Base-by-base conservation (phyloP, 1,140 invertebrate genomes). In the Dreissena polymorpha region DNA sequence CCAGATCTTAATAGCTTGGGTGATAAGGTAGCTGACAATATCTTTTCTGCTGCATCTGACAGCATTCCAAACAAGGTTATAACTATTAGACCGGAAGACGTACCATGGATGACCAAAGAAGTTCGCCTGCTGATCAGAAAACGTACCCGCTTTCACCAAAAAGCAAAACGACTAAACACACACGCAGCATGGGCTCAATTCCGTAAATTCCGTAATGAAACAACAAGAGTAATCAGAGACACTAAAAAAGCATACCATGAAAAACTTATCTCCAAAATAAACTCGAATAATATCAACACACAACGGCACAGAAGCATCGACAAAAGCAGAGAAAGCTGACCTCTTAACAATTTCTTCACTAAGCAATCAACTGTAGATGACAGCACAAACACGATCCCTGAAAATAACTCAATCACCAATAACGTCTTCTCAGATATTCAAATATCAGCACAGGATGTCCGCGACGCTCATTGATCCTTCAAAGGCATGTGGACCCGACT, bases 21-120 rank as follows among this genome's bases (percentile, higher is more conserved):
- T 29, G 64, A 70, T 8, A 71, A 68, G 18, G 25, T 72, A 12
- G 64, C 78, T 60, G 7, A 49, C 21, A 81, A 7, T 63, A 65
- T 81, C 23, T n/a, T 72, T 18, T 14, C 70, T 10, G 64, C 57
- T 13, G 63, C 80, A 27, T 74, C 25, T 67, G 71, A 83, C 39
- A 83, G 55, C 29, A 83, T 83, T 51, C 71, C 80, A 23, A 83
- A 83, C 51, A 83, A 63, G 53, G 49, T 27, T 12, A 53, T 83
- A 18, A 83, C 57, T 13, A 83, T 83, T 23, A 0, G 80, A 67
- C 80, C 70, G 25, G 55, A 67, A 29, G 80, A 83, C 57, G 57
- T 74, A 12, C 70, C 71, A 23, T 83, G 80, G 80, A 49, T 81
- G 18, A 81, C 51, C 18, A 39, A 13, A 21, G 50, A 63, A 27